Evolutionary conservation across 2,113 vertebrate genomes (phyloP).

Genomic region (Nycticorax nycticorax): DNA sequence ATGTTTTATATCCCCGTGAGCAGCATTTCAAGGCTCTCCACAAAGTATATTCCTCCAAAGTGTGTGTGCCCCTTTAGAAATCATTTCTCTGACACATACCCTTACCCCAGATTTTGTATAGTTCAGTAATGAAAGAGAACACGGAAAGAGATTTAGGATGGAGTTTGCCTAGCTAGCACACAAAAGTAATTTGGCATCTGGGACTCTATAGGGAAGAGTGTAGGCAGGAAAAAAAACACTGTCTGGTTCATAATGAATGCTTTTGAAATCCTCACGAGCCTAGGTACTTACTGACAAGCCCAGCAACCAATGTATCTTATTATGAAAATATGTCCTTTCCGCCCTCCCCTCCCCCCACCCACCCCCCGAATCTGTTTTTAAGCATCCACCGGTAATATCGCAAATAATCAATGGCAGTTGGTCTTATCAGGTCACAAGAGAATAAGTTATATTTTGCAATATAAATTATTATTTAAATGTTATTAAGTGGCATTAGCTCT

Average conservation of each 20-base stretch:
- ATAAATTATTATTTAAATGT: constrained; percentile 55
- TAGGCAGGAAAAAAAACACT: constrained; percentile 18
- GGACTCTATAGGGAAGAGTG: neutral
- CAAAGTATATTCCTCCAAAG: neutral
- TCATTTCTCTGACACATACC: neutral
- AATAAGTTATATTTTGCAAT: constrained; percentile 18
- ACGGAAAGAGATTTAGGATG: neutral
- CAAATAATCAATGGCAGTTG: constrained; percentile 31
- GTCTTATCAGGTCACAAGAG: constrained; percentile 27
- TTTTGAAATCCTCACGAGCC: neutral
- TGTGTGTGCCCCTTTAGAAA: neutral
- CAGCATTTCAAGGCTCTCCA: neutral
- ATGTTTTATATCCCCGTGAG: neutral
- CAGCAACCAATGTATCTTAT: constrained; percentile 12
- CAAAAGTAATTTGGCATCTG: constrained; percentile 15
- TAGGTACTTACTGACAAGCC: neutral
- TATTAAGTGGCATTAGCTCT: constrained; percentile 33
- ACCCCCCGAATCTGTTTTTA: neutral
- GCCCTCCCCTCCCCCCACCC: too few species aligned
- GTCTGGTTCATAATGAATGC: neutral
- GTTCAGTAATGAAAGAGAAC: neutral
- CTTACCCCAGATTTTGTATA: neutral
- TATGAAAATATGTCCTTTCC: neutral
- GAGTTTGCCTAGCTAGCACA: neutral
- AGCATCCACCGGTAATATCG: neutral